Evolutionary conservation across 2,888 invertebrate species (phyloP).

Genomic region (Boloria selene): DNA sequence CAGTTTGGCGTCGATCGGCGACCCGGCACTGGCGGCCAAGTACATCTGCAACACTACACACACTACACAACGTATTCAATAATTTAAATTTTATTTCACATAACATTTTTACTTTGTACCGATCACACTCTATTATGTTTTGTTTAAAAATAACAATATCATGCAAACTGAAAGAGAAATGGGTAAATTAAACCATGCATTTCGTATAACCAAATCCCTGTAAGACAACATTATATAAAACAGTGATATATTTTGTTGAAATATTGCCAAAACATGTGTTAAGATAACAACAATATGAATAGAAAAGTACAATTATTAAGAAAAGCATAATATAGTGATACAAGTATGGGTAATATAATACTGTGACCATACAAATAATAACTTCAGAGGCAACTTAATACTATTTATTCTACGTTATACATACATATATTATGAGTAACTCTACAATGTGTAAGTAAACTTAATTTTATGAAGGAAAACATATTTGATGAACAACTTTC

Average conservation of each 20-base stretch:
- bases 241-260: conserved; percentile 15
- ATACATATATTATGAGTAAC: no score
- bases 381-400: no score
- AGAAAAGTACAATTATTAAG: not conserved
- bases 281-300: not conserved
- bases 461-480: no score
- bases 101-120: not conserved
- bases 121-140: not conserved
- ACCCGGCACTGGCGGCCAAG: conserved; percentile 67
- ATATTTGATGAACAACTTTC: no score
- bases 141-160: conserved; percentile 17
- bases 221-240: conserved; percentile 34
- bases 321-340: not conserved
- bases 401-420: no score
- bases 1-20: conserved; percentile 56
- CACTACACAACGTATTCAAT: conserved; percentile 52
- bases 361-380: not conserved
- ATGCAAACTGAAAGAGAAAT: conserved; percentile 40
- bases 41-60: conserved; percentile 81
- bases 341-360: not conserved
- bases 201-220: conserved; percentile 37
- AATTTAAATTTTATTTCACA: not conserved
- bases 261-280: not conserved
- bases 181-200: conserved; percentile 37
- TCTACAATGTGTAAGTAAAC: no score